Evolutionary conservation across 1,140 invertebrate genomes (phyloP), one percentile per base, ranked within the genome.

Genomic region (Ctenoplectra terminalis): DNA sequence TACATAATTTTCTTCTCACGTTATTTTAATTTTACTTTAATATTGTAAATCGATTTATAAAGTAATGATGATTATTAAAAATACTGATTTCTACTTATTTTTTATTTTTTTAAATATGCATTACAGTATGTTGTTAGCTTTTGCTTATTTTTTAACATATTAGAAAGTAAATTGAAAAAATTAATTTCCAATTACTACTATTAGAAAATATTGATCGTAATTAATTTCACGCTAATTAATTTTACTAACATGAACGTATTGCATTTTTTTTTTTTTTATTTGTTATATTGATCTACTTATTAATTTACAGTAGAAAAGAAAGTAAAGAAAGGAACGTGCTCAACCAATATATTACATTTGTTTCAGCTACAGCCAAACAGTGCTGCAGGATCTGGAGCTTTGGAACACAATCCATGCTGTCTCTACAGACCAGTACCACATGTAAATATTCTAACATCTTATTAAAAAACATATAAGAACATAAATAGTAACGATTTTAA

Each of bases 371-470:
- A 98, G 92, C 96, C 97, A 4, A 98, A 98, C 90, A 98, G 97
- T 94, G 98, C 98, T 23, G 97, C 98, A 63, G 98, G 98, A 23
- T 99, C 98, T 17, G 98, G 98, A 64, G 98, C 98, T 29, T 94
- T 99, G 77, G 99, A 99, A 94, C 98, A 99, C 93, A 98, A 99
- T 94, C 95, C 97, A 1, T 98, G 98, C 90, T 98, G 96, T 88
- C 93, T 99, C 37, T 99, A 98, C 93, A 95, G 97, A 60, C 95
- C 95, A 81, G 91, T 95, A 75, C 94, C 95, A 87, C 89, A 92
- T 40, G 96, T 96, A 94, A 95, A 93, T 93, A 89, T 60, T 64
- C n/a, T 23, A 31, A 58, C 11, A 82, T 72, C 81, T 64, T 58
- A 74, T 81, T 43, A 54, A 26, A 70, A n/a, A n/a, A n/a, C n/a